Evolutionary conservation across 2,797 vertebrate genomes (phyloP), one percentile per base, ranked within the genome.

Genomic region (Malacoctenus gilli): DNA sequence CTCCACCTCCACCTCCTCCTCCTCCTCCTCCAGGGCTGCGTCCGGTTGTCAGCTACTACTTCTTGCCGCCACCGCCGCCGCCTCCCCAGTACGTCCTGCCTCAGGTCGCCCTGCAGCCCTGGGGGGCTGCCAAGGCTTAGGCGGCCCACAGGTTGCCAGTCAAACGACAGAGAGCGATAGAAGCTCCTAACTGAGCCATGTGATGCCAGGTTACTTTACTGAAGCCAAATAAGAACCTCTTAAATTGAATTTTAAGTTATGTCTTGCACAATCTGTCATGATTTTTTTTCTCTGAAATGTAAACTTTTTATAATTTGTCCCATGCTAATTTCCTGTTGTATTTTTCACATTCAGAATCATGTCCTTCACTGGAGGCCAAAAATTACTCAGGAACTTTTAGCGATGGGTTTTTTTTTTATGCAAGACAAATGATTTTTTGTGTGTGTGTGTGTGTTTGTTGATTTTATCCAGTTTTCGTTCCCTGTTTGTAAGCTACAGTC

Each of bases 31-130:
- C 87, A 87, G n/a, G 54, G 91, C 5, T 80, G 90, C 5, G 82
- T n/a, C n/a, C n/a, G n/a, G n/a, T n/a, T n/a, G n/a, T n/a, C n/a
- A n/a, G 89, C 59, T 92, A 91, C 83, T 93, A 91, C 64, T 58
- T 93, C 38, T 21, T 91, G 52, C 88, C 89, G 2, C 91, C 88
- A 50, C 88, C 89, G 2, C 91, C 88, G 53, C 61, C 69, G 0
- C 18, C 86, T 12, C 89, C 90, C 0, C 92, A 91, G 74, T 93
- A 93, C 85, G 88, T 92, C 41, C 11, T 93, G 25, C 90, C 92
- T 36, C 89, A 89, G 14, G 88, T 89, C 46, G 14, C 82, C 20
- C 60, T 92, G 57, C 89, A 90, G 69, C 82, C 88, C 1, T 91
- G 89, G 85, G 87, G 72, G 9, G 54, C 73, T 2, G 87, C 75